phyloP scores from a whole-genome alignment of 2,888 invertebrate species.

The Prenolepis imparis region DNA sequence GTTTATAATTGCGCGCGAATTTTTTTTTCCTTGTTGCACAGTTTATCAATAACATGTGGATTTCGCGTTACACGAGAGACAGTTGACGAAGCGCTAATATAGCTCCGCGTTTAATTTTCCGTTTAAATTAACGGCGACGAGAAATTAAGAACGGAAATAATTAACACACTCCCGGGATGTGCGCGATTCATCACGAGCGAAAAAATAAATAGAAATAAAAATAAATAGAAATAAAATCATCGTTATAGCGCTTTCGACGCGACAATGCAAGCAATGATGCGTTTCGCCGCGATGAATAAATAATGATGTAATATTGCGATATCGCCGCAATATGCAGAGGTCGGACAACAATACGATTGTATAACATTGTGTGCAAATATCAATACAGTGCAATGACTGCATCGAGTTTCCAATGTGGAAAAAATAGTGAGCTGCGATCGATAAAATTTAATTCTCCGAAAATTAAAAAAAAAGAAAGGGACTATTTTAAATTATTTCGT shows the following conservation, averaged over 20 bases:
- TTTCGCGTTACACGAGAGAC: background rate
- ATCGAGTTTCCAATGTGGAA: background rate
- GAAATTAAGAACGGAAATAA: slow-evolving; percentile 41
- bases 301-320: slow-evolving; percentile 40
- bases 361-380: background rate
- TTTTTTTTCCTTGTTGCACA: background rate
- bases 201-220: background rate
- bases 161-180: slow-evolving; percentile 23
- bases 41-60: slow-evolving; percentile 7
- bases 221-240: background rate
- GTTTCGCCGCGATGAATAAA: slow-evolving; percentile 32
- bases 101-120: background rate
- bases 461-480: background rate
- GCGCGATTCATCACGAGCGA: background rate
- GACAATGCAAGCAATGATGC: background rate
- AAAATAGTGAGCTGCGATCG: background rate
- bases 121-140: background rate
- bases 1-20: slow-evolving; percentile 2
- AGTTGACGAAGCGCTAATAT: background rate
- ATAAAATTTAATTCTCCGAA: background rate
- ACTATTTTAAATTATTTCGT: background rate
- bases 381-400: background rate
- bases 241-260: background rate
- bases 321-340: slow-evolving; percentile 3
- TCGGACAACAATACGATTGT: slow-evolving; percentile 14